Evolutionary conservation across 2,888 invertebrate species (phyloP), one percentile per base, ranked within the genome.

Genomic region (Gari tellinella): DNA sequence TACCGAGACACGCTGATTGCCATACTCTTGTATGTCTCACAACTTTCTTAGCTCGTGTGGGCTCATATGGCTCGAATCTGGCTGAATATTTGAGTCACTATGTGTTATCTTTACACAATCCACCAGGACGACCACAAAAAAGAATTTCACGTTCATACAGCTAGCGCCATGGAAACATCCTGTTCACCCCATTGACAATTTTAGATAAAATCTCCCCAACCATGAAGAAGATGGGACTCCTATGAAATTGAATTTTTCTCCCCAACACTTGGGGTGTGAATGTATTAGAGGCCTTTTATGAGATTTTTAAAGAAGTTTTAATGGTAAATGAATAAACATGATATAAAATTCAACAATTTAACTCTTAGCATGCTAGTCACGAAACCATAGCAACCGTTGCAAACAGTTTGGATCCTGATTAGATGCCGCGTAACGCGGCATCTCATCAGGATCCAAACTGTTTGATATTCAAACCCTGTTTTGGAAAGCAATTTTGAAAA

Each of bases 21-120:
- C 4, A 31, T 7, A 31, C 31, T 31, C 31, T 31, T 31, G 31
- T 31, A 31, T 31, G 31, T 31, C 4, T 31, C 10, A 31, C 10
- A 10, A 31, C 31, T 31, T 31, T 31, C 5, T 31, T 31, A 31
- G 10, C 31, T 31, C 31, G 31, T 10, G 10, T 31, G 31, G 10
- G 31, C 31, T 31, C 5, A 10, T 31, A 31, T 31, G 10, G 31
- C 31, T 31, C 31, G 5, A 10, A 7, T 31, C n/a, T 31, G 4
- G 31, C 10, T 15, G 49, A 55, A 61, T 69, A 46, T 46, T 74
- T 74, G 64, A 68, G 64, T 74, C 69, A 69, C 74, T 56, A 51
- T 14, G 45, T 55, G 31, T 69, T 62, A 74, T 74, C 74, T 74
- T 65, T 69, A 62, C 74, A 65, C 74, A 74, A 69, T 67, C 63